A percentile compares a stretch with the other conserved stretches of the same genome.
phyloP scores from a whole-genome alignment of 2,888 invertebrate genomes.

The Geophilus truncorum region DNA sequence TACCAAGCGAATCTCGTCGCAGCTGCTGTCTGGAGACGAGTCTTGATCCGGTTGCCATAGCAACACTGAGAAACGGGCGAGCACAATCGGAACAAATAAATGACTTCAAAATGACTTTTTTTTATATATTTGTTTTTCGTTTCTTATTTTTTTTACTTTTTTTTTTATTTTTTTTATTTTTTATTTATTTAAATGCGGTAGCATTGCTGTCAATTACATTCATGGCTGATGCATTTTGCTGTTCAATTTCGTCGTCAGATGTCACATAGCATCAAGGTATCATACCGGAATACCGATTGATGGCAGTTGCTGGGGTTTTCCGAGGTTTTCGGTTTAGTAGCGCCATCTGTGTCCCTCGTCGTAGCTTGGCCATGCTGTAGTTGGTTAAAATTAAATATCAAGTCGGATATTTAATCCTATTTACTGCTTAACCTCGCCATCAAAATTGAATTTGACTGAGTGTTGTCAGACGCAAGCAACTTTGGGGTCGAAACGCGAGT shows the following conservation, averaged over 20 bases:
- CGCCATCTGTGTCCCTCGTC: not conserved
- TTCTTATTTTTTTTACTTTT: not conserved
- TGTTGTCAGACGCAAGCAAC: not conserved
- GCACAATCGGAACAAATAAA: conserved; percentile 16
- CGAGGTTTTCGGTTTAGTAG: not conserved
- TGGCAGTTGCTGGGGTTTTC: not conserved
- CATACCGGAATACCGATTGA: not conserved
- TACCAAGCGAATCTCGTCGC: conserved; percentile 30
- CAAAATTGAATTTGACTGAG: conserved; percentile 16
- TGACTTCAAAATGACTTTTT: not conserved
- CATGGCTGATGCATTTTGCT: not conserved
- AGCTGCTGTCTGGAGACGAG: conserved; percentile 29
- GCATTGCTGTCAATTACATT: not conserved
- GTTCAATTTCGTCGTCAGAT: not conserved
- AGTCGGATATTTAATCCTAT: not conserved
- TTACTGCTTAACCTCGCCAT: not conserved
- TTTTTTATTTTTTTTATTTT: too few species aligned
- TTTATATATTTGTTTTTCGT: not conserved
- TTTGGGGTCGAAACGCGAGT: not conserved
- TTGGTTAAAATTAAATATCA: not conserved
- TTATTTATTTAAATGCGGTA: too few species aligned
- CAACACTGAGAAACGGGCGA: not conserved
- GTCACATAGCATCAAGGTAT: not conserved
- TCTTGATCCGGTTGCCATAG: not conserved
- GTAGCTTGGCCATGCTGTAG: conserved; percentile 4